Conservation (phyloP, 2,113 vertebrate species). For the Anhinga rufa region DNA sequence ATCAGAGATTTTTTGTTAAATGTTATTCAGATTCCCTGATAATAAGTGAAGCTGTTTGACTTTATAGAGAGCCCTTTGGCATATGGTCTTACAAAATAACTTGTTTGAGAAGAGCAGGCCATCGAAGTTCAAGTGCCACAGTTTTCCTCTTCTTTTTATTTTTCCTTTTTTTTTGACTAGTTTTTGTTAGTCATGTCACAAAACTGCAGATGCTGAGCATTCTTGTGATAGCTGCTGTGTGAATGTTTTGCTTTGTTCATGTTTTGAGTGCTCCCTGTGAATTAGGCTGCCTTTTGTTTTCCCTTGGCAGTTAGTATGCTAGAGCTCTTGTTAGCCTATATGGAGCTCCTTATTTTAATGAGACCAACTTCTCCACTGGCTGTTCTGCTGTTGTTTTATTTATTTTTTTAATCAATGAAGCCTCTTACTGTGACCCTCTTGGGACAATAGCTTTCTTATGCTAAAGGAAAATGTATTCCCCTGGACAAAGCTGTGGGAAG, state of each 20-base stretch:
- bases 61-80: neutral
- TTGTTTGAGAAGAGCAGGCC: neutral
- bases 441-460: slow-evolving; percentile 78
- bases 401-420: slow-evolving; percentile 70
- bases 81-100: neutral
- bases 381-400: slow-evolving; percentile 47
- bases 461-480: slow-evolving; percentile 72
- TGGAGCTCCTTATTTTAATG: slow-evolving; percentile 72
- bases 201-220: slow-evolving; percentile 70
- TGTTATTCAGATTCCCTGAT: neutral
- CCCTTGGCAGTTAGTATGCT: slow-evolving; percentile 67
- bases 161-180: neutral
- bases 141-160: neutral
- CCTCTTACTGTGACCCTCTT: slow-evolving; percentile 61
- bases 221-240: slow-evolving; percentile 65
- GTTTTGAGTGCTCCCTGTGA: slow-evolving; percentile 36
- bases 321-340: slow-evolving; percentile 67
- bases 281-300: slow-evolving; percentile 74
- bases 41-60: neutral
- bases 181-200: slow-evolving; percentile 43
- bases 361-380: slow-evolving; percentile 60
- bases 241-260: slow-evolving; percentile 70
- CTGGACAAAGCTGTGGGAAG: slow-evolving; percentile 70
- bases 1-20: neutral
- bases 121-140: slow-evolving; percentile 31